phyloP scores from a whole-genome alignment of 2,888 invertebrate genomes.

The Aelia acuminata region DNA sequence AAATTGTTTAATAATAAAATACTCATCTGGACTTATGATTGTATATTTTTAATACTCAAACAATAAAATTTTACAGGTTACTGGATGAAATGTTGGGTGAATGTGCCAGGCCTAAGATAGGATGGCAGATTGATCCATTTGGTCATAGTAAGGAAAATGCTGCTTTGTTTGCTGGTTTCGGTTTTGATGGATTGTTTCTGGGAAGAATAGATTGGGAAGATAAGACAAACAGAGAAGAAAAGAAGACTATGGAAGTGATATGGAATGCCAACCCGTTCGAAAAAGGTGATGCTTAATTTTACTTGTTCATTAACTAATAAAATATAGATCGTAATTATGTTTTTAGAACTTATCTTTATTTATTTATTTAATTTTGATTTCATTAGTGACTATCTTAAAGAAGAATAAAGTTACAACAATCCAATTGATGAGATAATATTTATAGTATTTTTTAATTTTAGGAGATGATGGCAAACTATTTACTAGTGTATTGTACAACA shows the following conservation, averaged over 20 bases:
- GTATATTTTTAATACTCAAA: conserved; percentile 70
- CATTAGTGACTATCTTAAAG: too few relatives aligned
- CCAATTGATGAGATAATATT: too few relatives aligned
- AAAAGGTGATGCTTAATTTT: conserved; percentile 21
- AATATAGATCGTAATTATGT: not conserved
- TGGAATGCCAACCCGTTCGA: conserved; percentile 70
- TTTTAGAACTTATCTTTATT: not conserved
- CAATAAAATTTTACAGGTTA: conserved; percentile 70
- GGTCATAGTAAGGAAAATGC: conserved; percentile 83
- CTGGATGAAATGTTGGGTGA: conserved; percentile 80
- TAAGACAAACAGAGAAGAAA: conserved; percentile 73
- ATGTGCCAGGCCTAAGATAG: conserved; percentile 82
- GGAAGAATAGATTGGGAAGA: conserved; percentile 80
- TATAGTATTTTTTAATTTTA: conserved; percentile 57
- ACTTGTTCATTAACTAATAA: not conserved
- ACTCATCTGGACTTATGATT: not conserved
- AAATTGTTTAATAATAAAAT: not conserved
- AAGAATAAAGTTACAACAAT: not conserved
- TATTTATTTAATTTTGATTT: not conserved
- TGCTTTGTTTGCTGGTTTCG: conserved; percentile 76
- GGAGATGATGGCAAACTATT: conserved; percentile 74
- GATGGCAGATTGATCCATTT: conserved; percentile 93
- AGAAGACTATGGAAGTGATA: conserved; percentile 78
- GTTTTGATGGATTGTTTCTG: conserved; percentile 81
- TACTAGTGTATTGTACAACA: conserved; percentile 86